Base-by-base conservation (phyloP, 2,888 invertebrate genomes). In the Drosophila nr. perissopoda region DNA sequence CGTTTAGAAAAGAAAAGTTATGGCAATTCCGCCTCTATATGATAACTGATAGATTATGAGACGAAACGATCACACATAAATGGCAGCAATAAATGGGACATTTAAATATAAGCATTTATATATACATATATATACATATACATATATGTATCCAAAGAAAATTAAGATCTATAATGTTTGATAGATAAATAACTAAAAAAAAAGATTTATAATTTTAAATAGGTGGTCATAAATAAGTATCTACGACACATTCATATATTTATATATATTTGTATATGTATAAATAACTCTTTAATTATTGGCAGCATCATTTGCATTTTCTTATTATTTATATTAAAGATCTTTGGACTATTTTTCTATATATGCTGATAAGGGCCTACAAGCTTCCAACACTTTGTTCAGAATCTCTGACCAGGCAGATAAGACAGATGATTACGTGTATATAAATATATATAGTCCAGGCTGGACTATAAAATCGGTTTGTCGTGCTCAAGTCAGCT, bases 1-100 rank as follows among this genome's bases (percentile, higher is more conserved):
- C 78, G 67, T 78, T 80, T 73, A 78, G 87, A 90, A 87, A 90
- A 76, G 82, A 90, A 87, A 87, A 87, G 87, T 87, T 83, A 83
- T 86, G 70, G 62, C 60, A 51, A 36, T 63, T 78, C 38, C 45
- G 42, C 31, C 6, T 6, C 18, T 25, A 27, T 6, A 8, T 54
- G 62, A 66, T 66, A 70, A 45, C 48, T 56, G n/a, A 51, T 51
- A 10, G 25, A 62, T 52, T 56, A 51, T 33, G 10, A 10, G 10
- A 33, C 13, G 21, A 21, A 21, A 7, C 13, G 21, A 45, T 42
- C 21, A 21, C 42, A 42, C 4, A 42, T 42, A 42, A 21, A 11
- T 11, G 11, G 5, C 5, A 11, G 2, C 40, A 13, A 42, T 31
- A 31, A 31, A 31, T 31, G 10, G 0, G 31, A 4, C 10, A 3